Conservation (phyloP, 2,888 invertebrate genomes). For the Ernsta delagoae region DNA sequence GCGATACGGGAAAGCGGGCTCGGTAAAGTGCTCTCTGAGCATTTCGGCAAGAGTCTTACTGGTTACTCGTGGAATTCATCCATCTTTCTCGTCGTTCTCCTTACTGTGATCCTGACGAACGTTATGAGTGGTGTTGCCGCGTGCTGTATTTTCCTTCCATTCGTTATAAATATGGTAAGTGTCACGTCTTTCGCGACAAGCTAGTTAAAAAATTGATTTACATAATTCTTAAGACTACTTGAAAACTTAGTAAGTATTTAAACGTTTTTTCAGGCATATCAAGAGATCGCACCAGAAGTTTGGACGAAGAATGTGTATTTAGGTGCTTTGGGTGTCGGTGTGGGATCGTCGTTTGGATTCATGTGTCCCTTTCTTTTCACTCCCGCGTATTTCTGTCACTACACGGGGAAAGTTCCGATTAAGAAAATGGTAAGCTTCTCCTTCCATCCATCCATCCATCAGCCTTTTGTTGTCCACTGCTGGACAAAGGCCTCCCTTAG, state of each 20-base stretch:
- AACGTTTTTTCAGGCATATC: constrained; percentile 37
- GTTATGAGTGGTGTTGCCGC: constrained; percentile 56
- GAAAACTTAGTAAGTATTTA: too few relatives aligned
- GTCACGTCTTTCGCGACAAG: too few relatives aligned
- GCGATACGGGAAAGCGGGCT: constrained; percentile 42
- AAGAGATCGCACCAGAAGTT: constrained; percentile 31
- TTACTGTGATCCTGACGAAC: constrained; percentile 52
- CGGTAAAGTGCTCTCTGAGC: constrained; percentile 25
- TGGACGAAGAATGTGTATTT: constrained; percentile 54
- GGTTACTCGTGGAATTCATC: constrained; percentile 42
- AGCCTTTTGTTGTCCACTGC: too few relatives aligned
- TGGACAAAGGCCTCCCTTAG: too few relatives aligned
- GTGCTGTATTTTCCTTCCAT: constrained; percentile 52
- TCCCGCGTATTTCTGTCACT: constrained; percentile 61
- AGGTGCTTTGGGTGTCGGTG: constrained; percentile 57
- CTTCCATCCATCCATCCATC: too few relatives aligned
- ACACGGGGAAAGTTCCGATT: constrained; percentile 59
- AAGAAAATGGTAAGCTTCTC: constrained; percentile 53
- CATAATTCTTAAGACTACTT: too few relatives aligned
- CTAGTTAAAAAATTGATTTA: too few relatives aligned
- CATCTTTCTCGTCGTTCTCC: constrained; percentile 50
- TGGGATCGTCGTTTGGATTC: constrained; percentile 59
- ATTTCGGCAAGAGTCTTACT: constrained; percentile 46
- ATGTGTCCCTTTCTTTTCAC: constrained; percentile 60
- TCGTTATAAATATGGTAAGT: constrained; percentile 57